Conservation (phyloP, 2,888 invertebrate genomes). For the Margaritifera margaritifera region DNA sequence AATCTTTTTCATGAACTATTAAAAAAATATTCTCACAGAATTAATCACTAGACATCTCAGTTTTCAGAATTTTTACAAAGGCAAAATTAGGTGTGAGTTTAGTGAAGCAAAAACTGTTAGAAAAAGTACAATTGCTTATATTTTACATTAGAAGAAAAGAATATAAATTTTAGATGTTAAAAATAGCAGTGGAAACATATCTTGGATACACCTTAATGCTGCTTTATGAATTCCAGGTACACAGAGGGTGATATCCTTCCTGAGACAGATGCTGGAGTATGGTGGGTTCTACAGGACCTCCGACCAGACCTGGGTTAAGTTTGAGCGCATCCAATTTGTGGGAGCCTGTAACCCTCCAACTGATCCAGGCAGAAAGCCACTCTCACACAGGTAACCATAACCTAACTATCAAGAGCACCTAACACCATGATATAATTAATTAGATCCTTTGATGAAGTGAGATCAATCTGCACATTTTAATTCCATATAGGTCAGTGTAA, state of each 20-base stretch:
- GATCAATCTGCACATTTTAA: background rate
- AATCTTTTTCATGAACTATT: too few relatives aligned
- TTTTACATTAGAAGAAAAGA: too few relatives aligned
- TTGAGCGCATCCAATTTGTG: conserved; percentile 99
- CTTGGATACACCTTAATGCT: background rate
- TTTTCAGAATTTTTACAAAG: too few relatives aligned
- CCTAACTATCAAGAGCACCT: too few relatives aligned
- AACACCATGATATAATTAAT: too few relatives aligned
- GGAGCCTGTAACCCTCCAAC: conserved; percentile 99
- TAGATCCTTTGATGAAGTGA: background rate
- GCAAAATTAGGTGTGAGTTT: too few relatives aligned
- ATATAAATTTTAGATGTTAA: background rate
- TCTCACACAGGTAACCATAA: conserved; percentile 83
- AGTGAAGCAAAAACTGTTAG: too few relatives aligned
- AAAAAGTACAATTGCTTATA: too few relatives aligned
- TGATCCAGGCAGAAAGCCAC: conserved; percentile 97
- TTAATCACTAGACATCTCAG: too few relatives aligned
- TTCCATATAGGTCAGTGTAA: too few relatives aligned
- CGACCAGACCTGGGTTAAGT: conserved; percentile 96
- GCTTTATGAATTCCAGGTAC: conserved; percentile 70
- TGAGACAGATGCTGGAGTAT: conserved; percentile 97
- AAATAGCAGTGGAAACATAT: background rate
- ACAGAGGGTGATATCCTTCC: conserved; percentile 98
- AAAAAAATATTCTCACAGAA: too few relatives aligned
- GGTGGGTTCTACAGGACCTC: conserved; percentile 77